These are phyloP conservation scores for Anguilla japonica DNA, from an alignment of 2,113 vertebrate genomes.

Conservation along the genomic window DNA sequence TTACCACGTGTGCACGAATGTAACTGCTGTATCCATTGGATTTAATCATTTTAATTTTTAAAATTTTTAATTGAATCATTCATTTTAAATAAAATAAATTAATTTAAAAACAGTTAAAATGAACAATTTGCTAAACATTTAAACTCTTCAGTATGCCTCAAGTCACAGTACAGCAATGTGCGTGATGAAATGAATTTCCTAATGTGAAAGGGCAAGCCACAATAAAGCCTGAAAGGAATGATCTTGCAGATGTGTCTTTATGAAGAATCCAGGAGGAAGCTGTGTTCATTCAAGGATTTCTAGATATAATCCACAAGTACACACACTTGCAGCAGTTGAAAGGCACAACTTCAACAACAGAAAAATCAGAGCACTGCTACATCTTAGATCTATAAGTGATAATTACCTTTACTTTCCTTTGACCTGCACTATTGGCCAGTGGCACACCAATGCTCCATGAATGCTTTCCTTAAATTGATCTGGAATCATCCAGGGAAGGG, in stretches of 20 bases:
- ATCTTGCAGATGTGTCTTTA: neutral
- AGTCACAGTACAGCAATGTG: neutral
- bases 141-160: neutral
- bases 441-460: neutral
- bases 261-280: neutral
- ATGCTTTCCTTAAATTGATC: conserved; percentile 8
- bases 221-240: neutral
- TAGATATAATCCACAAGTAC: neutral
- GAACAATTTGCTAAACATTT: neutral
- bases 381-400: neutral
- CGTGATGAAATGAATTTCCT: neutral
- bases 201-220: neutral
- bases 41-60: neutral
- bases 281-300: neutral
- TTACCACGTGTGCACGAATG: no score
- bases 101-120: neutral
- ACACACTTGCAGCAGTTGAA: neutral
- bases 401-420: neutral
- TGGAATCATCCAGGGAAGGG: neutral
- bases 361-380: neutral
- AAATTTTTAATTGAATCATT: neutral
- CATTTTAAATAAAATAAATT: neutral
- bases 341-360: neutral
- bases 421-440: neutral
- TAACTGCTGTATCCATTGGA: no score